Conservation (phyloP, 2,888 invertebrate genomes). For the Latheticus oryzae region DNA sequence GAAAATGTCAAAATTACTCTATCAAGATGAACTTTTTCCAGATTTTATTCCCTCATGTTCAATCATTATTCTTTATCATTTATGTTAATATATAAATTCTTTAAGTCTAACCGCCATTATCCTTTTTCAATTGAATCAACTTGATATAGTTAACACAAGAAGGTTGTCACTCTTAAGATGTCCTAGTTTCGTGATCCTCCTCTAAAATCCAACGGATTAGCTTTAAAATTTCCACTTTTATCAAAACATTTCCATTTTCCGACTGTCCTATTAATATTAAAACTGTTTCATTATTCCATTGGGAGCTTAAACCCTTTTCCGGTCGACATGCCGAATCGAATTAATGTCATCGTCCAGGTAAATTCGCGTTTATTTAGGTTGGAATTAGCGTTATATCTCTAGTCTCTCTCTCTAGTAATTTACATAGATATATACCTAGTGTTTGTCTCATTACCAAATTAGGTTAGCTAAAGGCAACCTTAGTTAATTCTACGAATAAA, state of each 20-base stretch:
- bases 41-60: too few species aligned
- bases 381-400: slow-evolving; percentile 21
- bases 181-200: too few species aligned
- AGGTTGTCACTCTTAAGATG: too few species aligned
- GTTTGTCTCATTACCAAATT: slow-evolving; percentile 26
- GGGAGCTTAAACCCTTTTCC: slow-evolving; percentile 8
- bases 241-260: slow-evolving; percentile 51
- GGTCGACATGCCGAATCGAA: slow-evolving; percentile 15
- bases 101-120: too few species aligned
- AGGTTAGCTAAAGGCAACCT: slow-evolving; percentile 25
- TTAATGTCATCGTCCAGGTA: slow-evolving; percentile 33
- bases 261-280: slow-evolving; percentile 50
- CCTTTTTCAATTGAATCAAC: too few species aligned
- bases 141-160: too few species aligned
- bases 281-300: slow-evolving; percentile 35
- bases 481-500: slow-evolving; percentile 2
- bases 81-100: too few species aligned
- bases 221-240: too few species aligned
- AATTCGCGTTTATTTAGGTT: slow-evolving; percentile 18
- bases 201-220: too few species aligned
- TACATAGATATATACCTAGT: slow-evolving; percentile 19
- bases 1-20: too few species aligned
- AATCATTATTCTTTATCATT: too few species aligned
- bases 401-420: slow-evolving; percentile 15
- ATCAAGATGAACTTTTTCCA: too few species aligned